Evolutionary conservation across 2,888 invertebrate genomes (phyloP), one percentile per base, ranked within the genome.

Genomic region (Drosophila engyochracea): DNA sequence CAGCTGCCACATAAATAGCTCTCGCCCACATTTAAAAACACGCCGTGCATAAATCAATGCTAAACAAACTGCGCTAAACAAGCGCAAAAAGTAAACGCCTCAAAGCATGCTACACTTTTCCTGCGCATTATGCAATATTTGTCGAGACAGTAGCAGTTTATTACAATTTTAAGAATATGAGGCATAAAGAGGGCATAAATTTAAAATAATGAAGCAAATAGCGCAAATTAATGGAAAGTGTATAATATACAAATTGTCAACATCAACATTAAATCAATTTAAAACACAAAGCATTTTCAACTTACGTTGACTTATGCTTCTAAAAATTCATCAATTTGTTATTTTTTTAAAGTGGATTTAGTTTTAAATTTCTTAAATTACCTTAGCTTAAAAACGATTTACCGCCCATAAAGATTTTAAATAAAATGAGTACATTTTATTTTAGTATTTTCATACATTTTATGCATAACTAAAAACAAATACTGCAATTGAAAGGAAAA

Each of bases 1-100:
- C 77, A 83, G 71, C 68, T 81, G 81, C 59, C 79, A 65, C 84
- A 83, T 81, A 86, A 86, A 86, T 70, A 77, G 76, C 72, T 75
- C 72, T 79, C 82, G 74, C 85, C 85, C 80, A 87, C 82, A 73
- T 75, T 86, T 75, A 65, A 76, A 65, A 71, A 72, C 74, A 68
- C 76, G 58, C 69, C 52, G 59, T 77, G 82, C 85, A 85, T 85
- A 90, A 85, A 85, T 85, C 85, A 85, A 82, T 74, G 88, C 67
- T 62, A 74, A 84, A 62, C 54, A 70, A 57, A 51, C 22, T 39
- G 71, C 65, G 65, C 31, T 37, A 49, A 61, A 60, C 41, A 52
- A 49, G 33, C 54, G 49, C 57, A 57, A 53, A 71, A 73, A 60
- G 54, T n/a, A 31, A 67, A 25, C 71, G 65, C 74, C 70, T 52